phyloP scores from a whole-genome alignment of 2,113 vertebrate species.

The Phainopepla nitens region DNA sequence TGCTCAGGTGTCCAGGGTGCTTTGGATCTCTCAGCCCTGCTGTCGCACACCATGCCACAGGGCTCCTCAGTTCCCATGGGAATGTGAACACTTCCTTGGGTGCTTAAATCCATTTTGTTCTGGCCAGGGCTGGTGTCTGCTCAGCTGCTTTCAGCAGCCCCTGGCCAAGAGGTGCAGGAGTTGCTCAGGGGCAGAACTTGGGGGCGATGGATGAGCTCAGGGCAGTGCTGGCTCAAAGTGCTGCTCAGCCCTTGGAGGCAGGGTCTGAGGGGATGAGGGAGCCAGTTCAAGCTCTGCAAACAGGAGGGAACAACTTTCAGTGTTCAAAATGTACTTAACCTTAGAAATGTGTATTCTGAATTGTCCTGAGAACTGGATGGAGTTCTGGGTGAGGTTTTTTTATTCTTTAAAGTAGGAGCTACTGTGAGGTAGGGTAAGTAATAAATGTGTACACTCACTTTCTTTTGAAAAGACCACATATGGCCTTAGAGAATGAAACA shows the following conservation, averaged over 20 bases:
- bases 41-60: neutral
- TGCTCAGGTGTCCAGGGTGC: neutral
- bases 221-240: neutral
- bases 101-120: neutral
- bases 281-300: neutral
- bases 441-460: neutral
- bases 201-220: rapidly evolving
- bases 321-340: neutral
- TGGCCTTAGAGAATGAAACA: neutral
- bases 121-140: neutral
- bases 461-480: neutral
- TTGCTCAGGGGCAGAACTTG: neutral
- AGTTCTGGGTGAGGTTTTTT: neutral
- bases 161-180: neutral
- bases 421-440: neutral
- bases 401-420: neutral
- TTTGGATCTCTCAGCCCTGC: neutral
- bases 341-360: neutral
- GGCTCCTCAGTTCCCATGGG: neutral
- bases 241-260: neutral
- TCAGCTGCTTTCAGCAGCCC: neutral
- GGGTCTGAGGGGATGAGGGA: neutral
- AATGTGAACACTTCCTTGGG: neutral
- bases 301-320: neutral
- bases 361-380: neutral